Evolutionary conservation across 2,113 vertebrate species (phyloP).

Genomic region (Mormyrus iriodes): DNA sequence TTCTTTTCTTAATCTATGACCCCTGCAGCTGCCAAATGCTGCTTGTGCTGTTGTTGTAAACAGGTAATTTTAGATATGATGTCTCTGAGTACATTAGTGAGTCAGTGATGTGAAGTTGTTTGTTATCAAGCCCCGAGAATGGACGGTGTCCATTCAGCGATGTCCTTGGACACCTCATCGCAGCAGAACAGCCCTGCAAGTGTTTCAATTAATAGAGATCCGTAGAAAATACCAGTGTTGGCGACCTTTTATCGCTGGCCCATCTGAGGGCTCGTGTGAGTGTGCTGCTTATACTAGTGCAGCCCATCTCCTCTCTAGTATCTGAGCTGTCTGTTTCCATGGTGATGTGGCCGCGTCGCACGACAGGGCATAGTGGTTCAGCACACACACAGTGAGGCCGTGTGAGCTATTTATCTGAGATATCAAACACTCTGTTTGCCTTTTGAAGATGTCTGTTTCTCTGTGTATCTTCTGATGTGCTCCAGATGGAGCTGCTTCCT

Average conservation of each 20-base stretch:
- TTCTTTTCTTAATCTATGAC: not conserved
- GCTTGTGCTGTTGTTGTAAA: not conserved
- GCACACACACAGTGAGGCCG: not conserved
- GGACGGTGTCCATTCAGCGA: not conserved
- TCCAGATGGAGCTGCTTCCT: not conserved
- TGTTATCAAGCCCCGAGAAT: not conserved
- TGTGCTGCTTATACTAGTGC: not conserved
- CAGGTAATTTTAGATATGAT: not conserved
- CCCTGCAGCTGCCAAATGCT: not conserved
- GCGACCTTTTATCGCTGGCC: not conserved
- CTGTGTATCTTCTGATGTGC: not conserved
- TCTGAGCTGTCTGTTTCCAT: slow-evolving; percentile 42
- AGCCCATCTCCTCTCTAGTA: slow-evolving; percentile 21
- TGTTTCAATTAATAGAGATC: not conserved
- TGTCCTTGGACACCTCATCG: not conserved
- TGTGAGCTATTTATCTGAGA: not conserved
- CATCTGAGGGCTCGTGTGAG: not conserved
- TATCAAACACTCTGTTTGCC: not conserved
- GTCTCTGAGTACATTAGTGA: not conserved
- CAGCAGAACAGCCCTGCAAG: not conserved
- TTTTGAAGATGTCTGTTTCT: not conserved
- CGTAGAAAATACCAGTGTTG: not conserved
- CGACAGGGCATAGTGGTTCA: not conserved
- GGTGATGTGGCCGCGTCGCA: slow-evolving; percentile 23
- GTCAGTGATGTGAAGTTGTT: not conserved